Base-by-base conservation (phyloP, 2,113 vertebrate genomes). In the Melozone crissalis region DNA sequence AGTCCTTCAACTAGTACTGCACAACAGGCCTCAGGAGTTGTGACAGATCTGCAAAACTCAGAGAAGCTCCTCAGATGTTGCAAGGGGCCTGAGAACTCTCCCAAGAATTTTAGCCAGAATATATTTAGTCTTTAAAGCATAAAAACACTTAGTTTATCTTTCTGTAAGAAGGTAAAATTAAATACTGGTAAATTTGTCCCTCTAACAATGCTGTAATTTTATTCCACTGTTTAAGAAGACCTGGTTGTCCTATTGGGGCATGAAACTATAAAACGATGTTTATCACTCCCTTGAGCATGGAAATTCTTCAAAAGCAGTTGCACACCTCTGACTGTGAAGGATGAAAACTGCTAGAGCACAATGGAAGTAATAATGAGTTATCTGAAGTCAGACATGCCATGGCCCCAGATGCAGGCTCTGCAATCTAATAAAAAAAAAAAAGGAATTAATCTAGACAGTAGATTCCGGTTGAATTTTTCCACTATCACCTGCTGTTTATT, bases 401-500 rank as follows among this genome's bases (percentile, higher is more conserved):
- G 77, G 66, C 82, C 85, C 81, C 80, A 93, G 90, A 95, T 49
- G 35, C 49, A 89, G 65, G 57, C 51, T 74, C 43, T 63, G n/a
- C 26, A 93, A 87, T 30, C 30, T 83, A 93, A 71, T 47, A 35
- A 47, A 43, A 57, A 61, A 77, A n/a, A 57, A 61, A 77, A 35
- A 35, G 0, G 51, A 73, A 91, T 57, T 80, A 67, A 81, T 84
- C 37, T 62, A 94, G 67, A 77, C 26, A 79, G 54, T 37, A 81
- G 49, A 73, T 71, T 93, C 61, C 33, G 78, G 61, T 59, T 81
- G 67, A 89, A 90, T 90, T 89, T 84, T 77, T 92, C 84, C 49
- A 90, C 63, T 68, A 59, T 81, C 65, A 87, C 78, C 86, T 83
- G 54, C 83, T 95, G 84, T 92, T 96, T 91, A 87, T 86, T 93